Evolutionary conservation across 2,888 invertebrate genomes (phyloP).

Genomic region (Hypomecis punctinalis): DNA sequence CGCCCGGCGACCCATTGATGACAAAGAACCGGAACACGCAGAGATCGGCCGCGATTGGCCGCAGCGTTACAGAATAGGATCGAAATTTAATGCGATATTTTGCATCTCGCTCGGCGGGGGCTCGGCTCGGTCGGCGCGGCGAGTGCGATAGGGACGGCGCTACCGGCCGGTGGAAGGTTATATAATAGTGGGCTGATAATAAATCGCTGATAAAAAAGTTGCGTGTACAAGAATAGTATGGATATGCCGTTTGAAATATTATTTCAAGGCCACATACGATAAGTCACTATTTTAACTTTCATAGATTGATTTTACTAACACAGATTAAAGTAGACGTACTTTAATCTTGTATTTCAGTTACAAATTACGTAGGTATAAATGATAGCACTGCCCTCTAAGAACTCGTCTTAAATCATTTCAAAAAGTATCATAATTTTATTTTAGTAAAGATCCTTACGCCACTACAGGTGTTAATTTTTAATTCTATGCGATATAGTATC

Average conservation of each 20-base stretch:
- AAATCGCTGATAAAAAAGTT: slow-evolving; percentile 81
- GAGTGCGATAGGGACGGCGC: slow-evolving; percentile 62
- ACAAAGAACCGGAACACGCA: slow-evolving; percentile 88
- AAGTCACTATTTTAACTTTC: too few species aligned
- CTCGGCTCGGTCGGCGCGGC: slow-evolving; percentile 42
- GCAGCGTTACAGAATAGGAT: slow-evolving; percentile 80
- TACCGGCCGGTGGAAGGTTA: slow-evolving; percentile 67
- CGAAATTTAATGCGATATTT: slow-evolving; percentile 79
- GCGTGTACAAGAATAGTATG: slow-evolving; percentile 59
- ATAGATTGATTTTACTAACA: too few species aligned
- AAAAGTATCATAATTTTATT: too few species aligned
- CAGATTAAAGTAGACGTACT: too few species aligned
- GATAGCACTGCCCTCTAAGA: too few species aligned
- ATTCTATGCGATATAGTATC: not conserved
- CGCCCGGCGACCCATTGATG: slow-evolving; percentile 89
- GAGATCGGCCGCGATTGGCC: slow-evolving; percentile 87
- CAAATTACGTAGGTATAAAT: too few species aligned
- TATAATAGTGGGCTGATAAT: slow-evolving; percentile 80
- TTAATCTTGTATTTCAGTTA: too few species aligned
- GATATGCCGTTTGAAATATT: slow-evolving; percentile 46
- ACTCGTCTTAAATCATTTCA: too few species aligned
- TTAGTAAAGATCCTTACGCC: too few species aligned
- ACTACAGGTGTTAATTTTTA: not conserved
- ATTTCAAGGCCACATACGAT: slow-evolving; percentile 11
- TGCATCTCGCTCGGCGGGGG: slow-evolving; percentile 62